Evolutionary conservation across 2,888 invertebrate species (phyloP).

Genomic region (Gnatocerus cornutus): DNA sequence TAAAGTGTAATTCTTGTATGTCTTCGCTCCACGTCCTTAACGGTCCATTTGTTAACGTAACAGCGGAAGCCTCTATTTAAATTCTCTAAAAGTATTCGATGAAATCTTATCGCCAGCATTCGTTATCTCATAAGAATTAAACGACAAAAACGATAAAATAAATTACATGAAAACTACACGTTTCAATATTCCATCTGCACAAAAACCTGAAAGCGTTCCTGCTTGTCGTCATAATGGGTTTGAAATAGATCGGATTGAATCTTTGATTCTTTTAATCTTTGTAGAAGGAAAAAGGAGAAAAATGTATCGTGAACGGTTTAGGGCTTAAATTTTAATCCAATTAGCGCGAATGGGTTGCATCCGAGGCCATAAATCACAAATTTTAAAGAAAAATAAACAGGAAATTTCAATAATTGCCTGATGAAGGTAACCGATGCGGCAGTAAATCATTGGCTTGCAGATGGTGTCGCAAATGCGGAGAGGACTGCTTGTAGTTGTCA

Average conservation of each 20-base stretch:
- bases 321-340: constrained; percentile 30
- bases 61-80: constrained; percentile 35
- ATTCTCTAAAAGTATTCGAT: constrained; percentile 19
- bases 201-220: constrained; percentile 25
- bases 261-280: constrained; percentile 42
- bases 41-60: constrained; percentile 41
- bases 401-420: constrained; percentile 44
- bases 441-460: constrained; percentile 44
- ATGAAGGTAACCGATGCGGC: constrained; percentile 41
- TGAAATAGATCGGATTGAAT: constrained; percentile 29
- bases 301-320: constrained; percentile 18
- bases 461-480: constrained; percentile 42
- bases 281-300: neutral
- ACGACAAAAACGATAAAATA: constrained; percentile 5
- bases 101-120: constrained; percentile 3
- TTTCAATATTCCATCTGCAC: constrained; percentile 15
- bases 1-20: constrained; percentile 33
- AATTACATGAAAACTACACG: constrained; percentile 16
- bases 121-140: constrained; percentile 4
- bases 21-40: constrained; percentile 24
- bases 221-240: constrained; percentile 29
- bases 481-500: constrained; percentile 42
- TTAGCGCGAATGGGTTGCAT: constrained; percentile 5
- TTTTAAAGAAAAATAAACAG: constrained; percentile 40
- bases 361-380: constrained; percentile 22